A percentile compares a stretch with the other conserved stretches of the same genome.
phyloP scores from a whole-genome alignment of 2,797 vertebrate species.

The Myiothlypis coronata region DNA sequence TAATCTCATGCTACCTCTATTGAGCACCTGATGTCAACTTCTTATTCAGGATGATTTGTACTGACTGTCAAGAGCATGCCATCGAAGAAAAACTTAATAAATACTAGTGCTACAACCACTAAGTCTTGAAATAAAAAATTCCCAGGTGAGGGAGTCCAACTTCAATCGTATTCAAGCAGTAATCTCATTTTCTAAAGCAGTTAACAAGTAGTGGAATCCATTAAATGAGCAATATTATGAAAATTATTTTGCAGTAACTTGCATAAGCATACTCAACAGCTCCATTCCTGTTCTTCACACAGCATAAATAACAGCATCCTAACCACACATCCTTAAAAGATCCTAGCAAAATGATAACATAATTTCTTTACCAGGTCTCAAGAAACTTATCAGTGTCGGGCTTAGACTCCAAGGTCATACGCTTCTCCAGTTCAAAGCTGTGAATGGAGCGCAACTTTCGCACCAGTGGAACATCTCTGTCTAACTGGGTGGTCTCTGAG shows the following conservation, averaged over 20 bases:
- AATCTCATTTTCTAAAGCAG: not conserved
- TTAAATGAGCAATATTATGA: not conserved
- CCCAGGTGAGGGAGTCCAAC: fast-evolving
- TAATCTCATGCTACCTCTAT: not conserved
- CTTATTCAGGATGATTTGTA: not conserved
- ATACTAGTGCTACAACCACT: not conserved
- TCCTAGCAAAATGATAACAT: not conserved
- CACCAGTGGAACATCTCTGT: conserved; percentile 86
- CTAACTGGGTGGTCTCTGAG: conserved; percentile 84
- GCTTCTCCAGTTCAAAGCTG: conserved; percentile 93
- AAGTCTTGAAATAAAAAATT: not conserved
- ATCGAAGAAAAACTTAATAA: not conserved
- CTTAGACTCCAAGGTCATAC: conserved; percentile 87
- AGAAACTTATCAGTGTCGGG: conserved; percentile 88
- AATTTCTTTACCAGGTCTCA: conserved; percentile 84
- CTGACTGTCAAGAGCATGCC: not conserved
- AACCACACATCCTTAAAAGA: not conserved
- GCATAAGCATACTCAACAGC: not conserved
- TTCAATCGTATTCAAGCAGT: not conserved
- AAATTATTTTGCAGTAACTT: not conserved
- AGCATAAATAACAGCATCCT: not conserved
- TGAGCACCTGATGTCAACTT: not conserved
- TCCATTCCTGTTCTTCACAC: not conserved
- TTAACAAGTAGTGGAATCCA: not conserved
- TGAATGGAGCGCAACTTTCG: conserved; percentile 93